Percentiles rank a stretch among this genome's conserved stretches.
phyloP scores from a whole-genome alignment of 2,113 vertebrate genomes.

The Excalfactoria chinensis region DNA sequence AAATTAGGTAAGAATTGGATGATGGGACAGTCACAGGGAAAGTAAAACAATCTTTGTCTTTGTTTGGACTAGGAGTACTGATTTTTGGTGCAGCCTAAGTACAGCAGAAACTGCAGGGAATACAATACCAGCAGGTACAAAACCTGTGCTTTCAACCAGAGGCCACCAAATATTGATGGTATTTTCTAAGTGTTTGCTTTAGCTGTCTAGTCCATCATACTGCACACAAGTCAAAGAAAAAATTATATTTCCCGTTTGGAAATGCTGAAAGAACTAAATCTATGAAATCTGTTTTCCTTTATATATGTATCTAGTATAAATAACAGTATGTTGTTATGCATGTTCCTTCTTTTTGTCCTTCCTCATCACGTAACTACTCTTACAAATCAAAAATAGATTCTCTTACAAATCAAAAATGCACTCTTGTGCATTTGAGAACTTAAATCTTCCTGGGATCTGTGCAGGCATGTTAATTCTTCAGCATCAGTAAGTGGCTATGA shows the following conservation, averaged over 20 bases:
- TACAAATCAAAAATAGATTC: not conserved
- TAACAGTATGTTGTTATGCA: not conserved
- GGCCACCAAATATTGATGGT: not conserved
- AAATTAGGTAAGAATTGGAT: not conserved
- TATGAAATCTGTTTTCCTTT: not conserved
- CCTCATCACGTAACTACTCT: not conserved
- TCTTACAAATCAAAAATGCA: not conserved
- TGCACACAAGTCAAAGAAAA: not conserved
- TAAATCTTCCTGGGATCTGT: not conserved
- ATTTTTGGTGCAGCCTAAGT: not conserved
- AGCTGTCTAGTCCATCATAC: not conserved
- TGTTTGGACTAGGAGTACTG: not conserved
- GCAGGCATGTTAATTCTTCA: not conserved
- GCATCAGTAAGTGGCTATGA: not conserved
- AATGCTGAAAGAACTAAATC: not conserved
- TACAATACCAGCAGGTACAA: not conserved
- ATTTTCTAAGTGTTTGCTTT: not conserved
- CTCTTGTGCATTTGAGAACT: not conserved
- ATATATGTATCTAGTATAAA: not conserved
- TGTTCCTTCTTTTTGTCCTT: not conserved
- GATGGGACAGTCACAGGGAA: not conserved
- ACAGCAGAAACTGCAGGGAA: not conserved
- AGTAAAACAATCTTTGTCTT: not conserved
- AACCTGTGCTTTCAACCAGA: not conserved
- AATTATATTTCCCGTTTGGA: not conserved